Base-by-base conservation (phyloP, 2,888 invertebrate genomes). In the Tigriopus californicus region DNA sequence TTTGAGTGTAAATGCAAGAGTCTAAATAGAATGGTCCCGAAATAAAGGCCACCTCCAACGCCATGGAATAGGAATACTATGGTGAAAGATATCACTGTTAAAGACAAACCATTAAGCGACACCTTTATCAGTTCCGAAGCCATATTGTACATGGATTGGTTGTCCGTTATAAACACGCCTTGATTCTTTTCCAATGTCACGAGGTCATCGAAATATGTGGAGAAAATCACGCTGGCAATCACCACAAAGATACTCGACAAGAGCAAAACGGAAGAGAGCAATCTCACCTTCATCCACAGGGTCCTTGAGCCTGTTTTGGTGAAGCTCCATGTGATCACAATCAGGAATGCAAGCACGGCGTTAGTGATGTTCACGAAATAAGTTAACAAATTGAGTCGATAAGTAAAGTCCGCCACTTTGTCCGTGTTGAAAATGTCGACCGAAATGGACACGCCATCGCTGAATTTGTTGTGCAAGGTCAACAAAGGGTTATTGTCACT, bases 51-150 rank as follows among this genome's bases (percentile, higher is more conserved):
- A 15, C 54, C 33, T 5, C 54, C 54, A 18, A 53, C 54, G 6
- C 54, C 54, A 18, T 53, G 54, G 54, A 53, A 53, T 12, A 53
- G 40, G 11, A 53, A 53, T 5, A 53, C 54, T n/a, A 53, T 53
- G 4, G 54, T 53, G 54, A 53, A 53, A 53, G 33, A 33, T 15
- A 53, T 33, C 12, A 53, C 54, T 4, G 33, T 53, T 33, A 53
- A 40, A 15, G 33, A 25, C 12, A 53, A 5, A 33, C 54, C 54
- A n/a, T 25, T 53, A n/a, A 53, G 54, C 12, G 33, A n/a, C 10
- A 53, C 54, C 18, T 53, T 22, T 10, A 53, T 3, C 33, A 53
- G 6, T 15, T 15, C 10, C 5, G 15, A 12, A 13, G 54, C 33
- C 12, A 53, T 25, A 15, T 25, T 33, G n/a, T 33, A n/a, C 54